Percentiles rank a stretch among this genome's conserved stretches.
phyloP scores from a whole-genome alignment of 1,140 invertebrate species.

The Probaryconus sp. region DNA sequence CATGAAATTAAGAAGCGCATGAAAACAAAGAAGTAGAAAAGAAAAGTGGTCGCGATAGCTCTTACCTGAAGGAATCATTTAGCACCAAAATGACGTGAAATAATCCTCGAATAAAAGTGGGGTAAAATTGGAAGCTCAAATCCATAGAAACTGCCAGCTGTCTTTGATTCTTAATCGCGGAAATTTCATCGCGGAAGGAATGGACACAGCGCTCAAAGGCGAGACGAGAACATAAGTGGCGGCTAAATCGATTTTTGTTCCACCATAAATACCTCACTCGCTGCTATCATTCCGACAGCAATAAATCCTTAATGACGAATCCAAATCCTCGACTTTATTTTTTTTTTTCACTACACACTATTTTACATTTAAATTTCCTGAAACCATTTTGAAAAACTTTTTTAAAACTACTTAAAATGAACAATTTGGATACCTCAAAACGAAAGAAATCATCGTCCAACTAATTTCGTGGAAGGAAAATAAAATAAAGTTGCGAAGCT shows the following conservation, averaged over 20 bases:
- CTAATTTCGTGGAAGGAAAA: background rate
- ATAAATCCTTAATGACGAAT: no score
- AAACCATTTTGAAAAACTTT: no score
- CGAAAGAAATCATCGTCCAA: no score
- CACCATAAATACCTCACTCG: conserved; percentile 6
- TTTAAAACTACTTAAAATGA: no score
- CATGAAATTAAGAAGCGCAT: no score
- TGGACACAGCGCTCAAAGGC: conserved; percentile 13
- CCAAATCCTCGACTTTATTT: background rate
- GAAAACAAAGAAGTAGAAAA: no score
- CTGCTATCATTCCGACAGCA: background rate
- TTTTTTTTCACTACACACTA: background rate
- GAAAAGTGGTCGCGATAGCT: no score
- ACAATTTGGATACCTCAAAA: no score
- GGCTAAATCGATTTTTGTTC: conserved; percentile 18
- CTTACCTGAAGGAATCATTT: conserved; percentile 25
- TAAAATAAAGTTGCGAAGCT: background rate
- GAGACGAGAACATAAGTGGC: conserved; percentile 22
- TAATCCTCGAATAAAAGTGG: background rate
- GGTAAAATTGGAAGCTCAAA: no score
- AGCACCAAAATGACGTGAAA: conserved; percentile 4
- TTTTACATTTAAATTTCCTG: no score
- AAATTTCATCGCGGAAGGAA: conserved; percentile 19
- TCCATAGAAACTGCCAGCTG: conserved; percentile 2
- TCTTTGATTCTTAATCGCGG: background rate